Evolutionary conservation across 2,888 invertebrate genomes (phyloP), one percentile per base, ranked within the genome.

Genomic region (Emmelina monodactyla): DNA sequence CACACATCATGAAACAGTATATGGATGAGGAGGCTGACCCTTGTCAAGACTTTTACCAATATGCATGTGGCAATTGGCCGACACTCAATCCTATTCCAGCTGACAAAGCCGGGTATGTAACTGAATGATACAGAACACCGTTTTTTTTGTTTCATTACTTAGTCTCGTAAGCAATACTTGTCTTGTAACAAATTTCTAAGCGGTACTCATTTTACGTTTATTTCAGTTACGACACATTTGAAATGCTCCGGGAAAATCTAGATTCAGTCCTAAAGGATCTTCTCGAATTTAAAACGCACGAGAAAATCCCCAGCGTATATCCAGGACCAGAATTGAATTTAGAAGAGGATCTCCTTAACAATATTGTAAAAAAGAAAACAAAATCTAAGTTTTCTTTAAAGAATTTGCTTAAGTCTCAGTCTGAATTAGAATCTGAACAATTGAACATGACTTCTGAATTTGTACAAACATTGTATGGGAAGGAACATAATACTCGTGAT

Each of bases 21-120:
- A 92, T 93, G 89, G 89, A 93, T 50, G 65, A 62, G 1, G 76
- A 72, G 15, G 83, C 83, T 1, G 85, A 91, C 56, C 92, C 93
- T 0, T 93, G 93, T 55, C 79, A 85, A 3, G 92, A 93, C 57
- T 93, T 93, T 58, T 93, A 92, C 58, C 87, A 89, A 51, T 94
- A 87, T 51, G 89, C 93, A 1, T 94, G 89, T 58, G 94, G 94
- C 1, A 92, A 92, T 51, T 94, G 94, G 94, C 85, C 88, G 19
- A 84, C 85, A 33, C 79, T 87, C 28, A 91, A 94, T 66, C 90
- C 92, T 0, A 92, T 95, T 52, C 95, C 95, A 2, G 88, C 91
- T 33, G 94, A 94, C 53, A 91, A 92, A 67, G 88, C 91, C 4
- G 88, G 89, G 54, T 78, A 60, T 45, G 33, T n/a, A 13, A 37